Evolutionary conservation across 2,113 vertebrate species (phyloP).

Genomic region (Centropristis striata): DNA sequence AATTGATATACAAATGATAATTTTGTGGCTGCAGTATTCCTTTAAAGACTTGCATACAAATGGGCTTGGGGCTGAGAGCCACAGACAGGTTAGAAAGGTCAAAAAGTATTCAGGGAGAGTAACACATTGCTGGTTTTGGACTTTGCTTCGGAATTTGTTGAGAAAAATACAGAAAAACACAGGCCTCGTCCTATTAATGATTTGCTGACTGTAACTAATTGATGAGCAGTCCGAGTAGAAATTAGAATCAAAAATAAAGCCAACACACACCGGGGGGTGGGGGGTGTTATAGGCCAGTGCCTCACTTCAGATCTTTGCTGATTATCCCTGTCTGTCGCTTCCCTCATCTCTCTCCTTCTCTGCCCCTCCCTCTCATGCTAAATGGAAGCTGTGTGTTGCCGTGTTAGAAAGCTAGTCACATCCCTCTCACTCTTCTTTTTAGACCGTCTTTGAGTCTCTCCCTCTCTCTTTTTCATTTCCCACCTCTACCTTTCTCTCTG

Average conservation of each 20-base stretch:
- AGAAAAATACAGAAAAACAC: background rate
- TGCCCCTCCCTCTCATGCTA: slow-evolving; percentile 71
- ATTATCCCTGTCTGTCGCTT: slow-evolving; percentile 67
- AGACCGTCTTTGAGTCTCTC: slow-evolving; percentile 59
- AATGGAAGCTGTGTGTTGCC: slow-evolving; percentile 82
- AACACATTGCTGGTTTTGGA: background rate
- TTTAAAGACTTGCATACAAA: background rate
- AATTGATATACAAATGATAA: too few relatives aligned
- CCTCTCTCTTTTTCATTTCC: slow-evolving; percentile 62
- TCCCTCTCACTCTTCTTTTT: slow-evolving; percentile 76
- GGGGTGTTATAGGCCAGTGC: slow-evolving; percentile 43
- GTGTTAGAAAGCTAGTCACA: slow-evolving; percentile 85
- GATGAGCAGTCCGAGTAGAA: slow-evolving; percentile 46
- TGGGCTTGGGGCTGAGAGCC: background rate
- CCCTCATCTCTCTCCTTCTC: slow-evolving; percentile 59
- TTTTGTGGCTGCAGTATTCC: too few relatives aligned
- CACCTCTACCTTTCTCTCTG: slow-evolving; percentile 72
- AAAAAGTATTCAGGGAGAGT: background rate
- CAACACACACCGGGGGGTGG: background rate
- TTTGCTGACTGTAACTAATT: slow-evolving; percentile 32
- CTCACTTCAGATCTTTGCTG: slow-evolving; percentile 72
- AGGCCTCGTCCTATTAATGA: background rate
- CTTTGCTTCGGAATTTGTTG: background rate
- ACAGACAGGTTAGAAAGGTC: background rate
- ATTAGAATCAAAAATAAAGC: slow-evolving; percentile 28